Evolutionary conservation across 2,113 vertebrate species (phyloP), one percentile per base, ranked within the genome.

Genomic region (Psilopogon haemacephalus): DNA sequence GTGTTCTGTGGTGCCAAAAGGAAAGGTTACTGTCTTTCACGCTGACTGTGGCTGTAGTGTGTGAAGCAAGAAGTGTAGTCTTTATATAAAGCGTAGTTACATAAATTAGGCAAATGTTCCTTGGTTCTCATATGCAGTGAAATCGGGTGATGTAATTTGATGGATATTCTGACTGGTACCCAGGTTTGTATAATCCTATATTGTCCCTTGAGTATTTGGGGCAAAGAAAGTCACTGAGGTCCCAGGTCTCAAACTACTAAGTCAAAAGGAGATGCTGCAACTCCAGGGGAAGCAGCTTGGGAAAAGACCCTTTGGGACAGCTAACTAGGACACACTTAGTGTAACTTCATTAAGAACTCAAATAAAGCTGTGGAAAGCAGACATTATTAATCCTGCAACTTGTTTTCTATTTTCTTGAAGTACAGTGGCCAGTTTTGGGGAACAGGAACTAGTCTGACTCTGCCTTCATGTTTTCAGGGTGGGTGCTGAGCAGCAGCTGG

Each of bases 381-480:
- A 28, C 12, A 88, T 75, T 40, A 20, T 30, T 48, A 64, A 63
- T 78, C 11, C 24, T 37, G 11, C 33, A 40, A 44, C 2, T 4
- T 68, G 13, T 76, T 73, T 83, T 72, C 35, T 82, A 59, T 8
- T 85, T 24, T 70, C 30, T 44, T 26, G n/a, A 62, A 35, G 8
- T 73, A 35, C 12, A 60, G 46, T 23, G 58, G 64, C 18, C 56
- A 63, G 0, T 30, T 11, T 74, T 18, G 54, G 27, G 23, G 27
- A 19, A 9, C 37, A 35, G 1, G 1, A 60, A 2, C 37, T 2
- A 3, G 8, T 60, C 37, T 5, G 26, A 54, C 27, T 42, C 30
- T 68, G 42, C 37, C 3, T 16, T 75, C 0, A 0, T 50, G 32
- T 68, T 71, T 68, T 58, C 20, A 63, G 32, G 20, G 8, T 37